Conservation (phyloP, 2,797 vertebrate genomes). For the Coccyzus lansbergi region DNA sequence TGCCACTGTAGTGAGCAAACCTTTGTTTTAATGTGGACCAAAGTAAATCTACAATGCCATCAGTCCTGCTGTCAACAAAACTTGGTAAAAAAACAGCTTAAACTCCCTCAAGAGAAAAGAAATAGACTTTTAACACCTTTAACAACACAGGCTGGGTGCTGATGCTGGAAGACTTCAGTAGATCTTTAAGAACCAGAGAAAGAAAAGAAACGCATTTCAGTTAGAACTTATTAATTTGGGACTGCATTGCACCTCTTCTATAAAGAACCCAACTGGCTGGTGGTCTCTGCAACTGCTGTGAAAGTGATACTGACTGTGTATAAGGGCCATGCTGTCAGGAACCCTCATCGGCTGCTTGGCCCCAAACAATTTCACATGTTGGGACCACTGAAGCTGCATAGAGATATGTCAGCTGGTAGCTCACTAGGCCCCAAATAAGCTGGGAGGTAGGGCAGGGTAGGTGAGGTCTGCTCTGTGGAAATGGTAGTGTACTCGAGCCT, state of each 20-base stretch:
- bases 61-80: neutral
- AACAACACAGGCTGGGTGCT: neutral
- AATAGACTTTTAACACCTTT: neutral
- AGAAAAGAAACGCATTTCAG: neutral
- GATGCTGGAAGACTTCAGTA: neutral
- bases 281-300: neutral
- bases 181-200: neutral
- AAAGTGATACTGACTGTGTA: neutral
- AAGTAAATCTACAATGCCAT: neutral
- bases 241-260: neutral
- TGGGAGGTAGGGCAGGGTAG: neutral
- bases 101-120: neutral
- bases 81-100: neutral
- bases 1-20: neutral
- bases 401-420: rapidly evolving
- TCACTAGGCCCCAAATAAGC: rapidly evolving
- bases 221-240: neutral
- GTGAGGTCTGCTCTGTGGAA: neutral
- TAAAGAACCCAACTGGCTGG: neutral
- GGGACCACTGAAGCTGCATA: neutral
- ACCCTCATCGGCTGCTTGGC: neutral
- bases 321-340: neutral
- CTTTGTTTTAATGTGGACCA: neutral
- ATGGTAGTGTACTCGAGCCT: rapidly evolving
- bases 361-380: neutral